Percentiles rank a stretch among this genome's conserved stretches.
Evolutionary conservation across 1,140 invertebrate species (phyloP).

Genomic region (Rhopalosiphum maidis): DNA sequence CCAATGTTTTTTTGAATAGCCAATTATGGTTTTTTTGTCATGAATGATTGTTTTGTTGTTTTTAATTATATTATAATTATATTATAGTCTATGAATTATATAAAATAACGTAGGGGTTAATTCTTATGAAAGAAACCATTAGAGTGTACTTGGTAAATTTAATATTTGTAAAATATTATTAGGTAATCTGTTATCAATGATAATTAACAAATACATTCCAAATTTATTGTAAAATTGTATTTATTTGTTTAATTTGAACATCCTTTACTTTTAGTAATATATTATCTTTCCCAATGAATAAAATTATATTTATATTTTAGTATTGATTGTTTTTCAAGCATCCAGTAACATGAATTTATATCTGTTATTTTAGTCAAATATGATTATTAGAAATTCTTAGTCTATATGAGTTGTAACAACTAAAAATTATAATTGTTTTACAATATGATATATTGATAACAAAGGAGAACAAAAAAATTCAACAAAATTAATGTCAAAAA

Average conservation of each 20-base stretch:
- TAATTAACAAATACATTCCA: conserved; percentile 57
- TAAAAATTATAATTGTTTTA: too few relatives aligned
- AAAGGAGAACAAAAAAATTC: too few relatives aligned
- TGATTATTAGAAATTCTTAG: too few relatives aligned
- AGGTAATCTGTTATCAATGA: conserved; percentile 56
- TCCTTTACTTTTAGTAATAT: conserved; percentile 20
- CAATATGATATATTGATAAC: too few relatives aligned
- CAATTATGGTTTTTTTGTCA: conserved; percentile 20
- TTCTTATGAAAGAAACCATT: conserved; percentile 48
- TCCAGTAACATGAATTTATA: background rate
- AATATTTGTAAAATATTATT: conserved; percentile 58
- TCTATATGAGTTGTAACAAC: too few relatives aligned
- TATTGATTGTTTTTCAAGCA: background rate
- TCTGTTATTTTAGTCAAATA: too few relatives aligned
- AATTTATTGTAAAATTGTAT: conserved; percentile 52
- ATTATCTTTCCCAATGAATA: background rate
- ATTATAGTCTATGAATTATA: conserved; percentile 58
- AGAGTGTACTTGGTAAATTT: conserved; percentile 45
- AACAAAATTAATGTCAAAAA: too few relatives aligned
- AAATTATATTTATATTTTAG: background rate
- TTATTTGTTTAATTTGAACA: conserved; percentile 27
- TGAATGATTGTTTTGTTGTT: conserved; percentile 57
- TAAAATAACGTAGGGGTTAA: conserved; percentile 48
- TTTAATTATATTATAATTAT: conserved; percentile 57
- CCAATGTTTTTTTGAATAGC: conserved; percentile 29